Evolutionary conservation across 37 sponge, comb jelly and placozoan genomes (phyloP).

Genomic region (Halisarca cf. caerulea): DNA sequence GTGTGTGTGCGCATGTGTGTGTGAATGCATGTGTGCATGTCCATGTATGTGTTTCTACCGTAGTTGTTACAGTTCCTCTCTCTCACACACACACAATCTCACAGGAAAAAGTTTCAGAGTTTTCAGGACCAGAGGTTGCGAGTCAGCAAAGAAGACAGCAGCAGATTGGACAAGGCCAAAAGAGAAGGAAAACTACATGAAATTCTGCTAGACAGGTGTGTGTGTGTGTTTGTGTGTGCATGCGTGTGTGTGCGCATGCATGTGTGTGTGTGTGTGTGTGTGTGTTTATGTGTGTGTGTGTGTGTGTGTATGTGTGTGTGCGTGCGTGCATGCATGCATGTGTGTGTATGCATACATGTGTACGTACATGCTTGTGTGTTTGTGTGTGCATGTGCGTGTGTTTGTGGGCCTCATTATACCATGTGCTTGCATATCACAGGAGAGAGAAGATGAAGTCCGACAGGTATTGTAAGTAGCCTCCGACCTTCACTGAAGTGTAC

Average conservation of each 20-base stretch:
- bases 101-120: constrained; percentile 89
- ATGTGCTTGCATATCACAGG: no score
- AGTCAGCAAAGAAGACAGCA: constrained; percentile 39
- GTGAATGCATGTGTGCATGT: no score
- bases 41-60: no score
- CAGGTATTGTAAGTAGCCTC: no score
- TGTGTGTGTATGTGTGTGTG: constrained; percentile 19
- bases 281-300: constrained; percentile 2
- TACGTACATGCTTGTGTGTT: not conserved
- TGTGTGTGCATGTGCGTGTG: not conserved
- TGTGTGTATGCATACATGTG: not conserved
- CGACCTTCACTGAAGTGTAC: no score
- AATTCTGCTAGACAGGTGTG: constrained; percentile 69
- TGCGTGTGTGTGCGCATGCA: not conserved
- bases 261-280: constrained; percentile 17
- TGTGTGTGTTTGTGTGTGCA: constrained; percentile 1
- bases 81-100: not conserved
- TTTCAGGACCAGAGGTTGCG: constrained; percentile 56
- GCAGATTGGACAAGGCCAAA: constrained; percentile 44
- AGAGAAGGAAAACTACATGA: constrained; percentile 70
- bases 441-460: no score
- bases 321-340: not conserved
- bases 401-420: no score
- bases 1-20: no score
- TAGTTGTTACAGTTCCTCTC: no score